Base-by-base conservation (phyloP, 2,888 invertebrate genomes). In the Xanthorhoe designata region DNA sequence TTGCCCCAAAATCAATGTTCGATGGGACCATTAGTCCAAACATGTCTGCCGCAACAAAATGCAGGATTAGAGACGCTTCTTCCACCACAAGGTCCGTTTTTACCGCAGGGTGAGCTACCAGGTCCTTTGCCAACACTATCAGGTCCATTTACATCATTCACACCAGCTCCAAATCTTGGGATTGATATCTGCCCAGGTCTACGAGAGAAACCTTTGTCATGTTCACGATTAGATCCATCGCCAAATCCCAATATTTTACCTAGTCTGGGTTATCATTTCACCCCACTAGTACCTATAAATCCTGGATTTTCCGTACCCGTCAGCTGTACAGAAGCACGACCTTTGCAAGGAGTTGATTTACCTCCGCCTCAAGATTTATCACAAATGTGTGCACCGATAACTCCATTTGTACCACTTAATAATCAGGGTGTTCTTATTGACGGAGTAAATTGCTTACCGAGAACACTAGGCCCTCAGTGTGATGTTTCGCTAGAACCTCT, bases 211-310 rank as follows among this genome's bases (percentile, higher is more conserved):
- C 17, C 15, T 35, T 51, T 47, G 19, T 45, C 17, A 24, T 49
- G 19, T 49, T 10, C 53, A 42, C 45, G 52, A 47, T 42, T 45
- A 2, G 42, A 50, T 17, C 17, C 38, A 15, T 42, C 38, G 3
- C 49, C 59, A 52, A 49, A 15, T 59, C 18, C 17, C 13, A 42
- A 29, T 32, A 17, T 50, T 13, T 35, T 24, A 2, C 15, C 58
- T 18, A 42, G 17, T 18, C 32, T 54, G 8, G 38, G 54, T 8
- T 55, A 58, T 17, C 19, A 17, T 59, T 62, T 62, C 10, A 66
- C 53, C 42, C 45, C 66, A 15, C 45, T 62, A 17, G 45, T 51
- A 19, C 66, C 66, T 8, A 19, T 32, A 45, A 66, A 52, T 52
- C 17, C 38, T 45, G 24, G 29, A 19, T 38, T 35, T 5, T 10